Evolutionary conservation across 2,797 vertebrate genomes (phyloP), one percentile per base, ranked within the genome.

Genomic region (Ficedula albicollis): DNA sequence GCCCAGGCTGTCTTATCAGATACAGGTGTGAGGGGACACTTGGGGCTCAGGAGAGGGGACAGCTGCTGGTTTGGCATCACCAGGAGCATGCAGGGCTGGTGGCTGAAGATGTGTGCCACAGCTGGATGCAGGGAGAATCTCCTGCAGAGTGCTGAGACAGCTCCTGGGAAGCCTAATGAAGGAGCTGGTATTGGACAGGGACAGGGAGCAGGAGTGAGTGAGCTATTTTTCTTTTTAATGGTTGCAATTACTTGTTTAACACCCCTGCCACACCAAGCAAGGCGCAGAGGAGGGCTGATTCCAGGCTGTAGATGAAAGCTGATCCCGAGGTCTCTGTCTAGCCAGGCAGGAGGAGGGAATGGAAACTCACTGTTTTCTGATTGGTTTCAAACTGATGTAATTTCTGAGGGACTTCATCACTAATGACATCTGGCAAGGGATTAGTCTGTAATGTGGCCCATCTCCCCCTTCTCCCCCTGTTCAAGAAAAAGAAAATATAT

Each of bases 321-420:
- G 93, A 86, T 96, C 69, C 85, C 23, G 38, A 94, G 68, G 51
- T 79, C 69, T 81, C 66, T 74, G 91, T 90, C 87, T 91, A 88
- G 87, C 51, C 85, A 94, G 83, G 82, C 56, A 56, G 52, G 87
- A 92, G 77, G 68, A 90, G 13, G 74, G 95, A 95, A 96, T 95
- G 87, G 85, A 91, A 96, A 90, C 85, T 93, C 49, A 17, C 84
- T 74, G 59, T 74, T 93, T 94, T 91, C 80, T 91, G 81, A 85
- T 89, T 89, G 15, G 64, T 82, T 95, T 94, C 85, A 94, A 81
- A 78, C 70, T 88, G 87, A 91, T 94, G 56, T 90, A 86, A 96
- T 96, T 95, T 95, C 59, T 79, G 60, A 82, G 74, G 79, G 87
- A 84, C 89, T 91, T 77, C 67, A 91, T 90, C 67, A 30, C 87